Evolutionary conservation across 2,797 vertebrate genomes (phyloP), one percentile per base, ranked within the genome.

Genomic region (Galaxias olidus): DNA sequence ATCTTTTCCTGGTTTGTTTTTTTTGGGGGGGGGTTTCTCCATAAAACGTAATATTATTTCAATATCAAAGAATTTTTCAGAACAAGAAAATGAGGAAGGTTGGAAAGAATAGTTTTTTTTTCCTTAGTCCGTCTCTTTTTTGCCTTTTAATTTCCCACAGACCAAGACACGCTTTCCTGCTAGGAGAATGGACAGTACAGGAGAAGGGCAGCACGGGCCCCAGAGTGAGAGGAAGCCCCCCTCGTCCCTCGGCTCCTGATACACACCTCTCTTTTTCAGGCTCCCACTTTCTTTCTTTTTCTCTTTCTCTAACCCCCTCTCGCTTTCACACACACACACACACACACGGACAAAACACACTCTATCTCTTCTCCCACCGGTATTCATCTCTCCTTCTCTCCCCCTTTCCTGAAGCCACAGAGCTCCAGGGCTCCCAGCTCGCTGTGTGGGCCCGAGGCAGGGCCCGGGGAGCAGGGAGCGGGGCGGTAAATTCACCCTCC

Each of bases 41-140:
- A n/a, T n/a, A n/a, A n/a, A n/a, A n/a, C n/a, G n/a, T n/a, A n/a
- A n/a, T n/a, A n/a, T n/a, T n/a, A n/a, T n/a, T n/a, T n/a, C n/a
- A n/a, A n/a, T n/a, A n/a, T n/a, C n/a, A n/a, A n/a, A 71, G 85
- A 85, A 92, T 77, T 93, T 88, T 90, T 91, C 88, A 80, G 78
- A 83, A 79, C 86, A 76, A 68, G 81, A 83, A 81, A 88, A 76
- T 65, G 78, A 89, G 74, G 84, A 89, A 89, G 87, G 89, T 89
- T 77, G 87, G 87, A 86, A 68, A 65, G 87, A 90, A 89, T 79
- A 68, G 73, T 83, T 84, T 77, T 86, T 78, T n/a, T 47, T 42
- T 59, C 47, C 54, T 72, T 0, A 1, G 56, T 74, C 14, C 41
- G 30, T 72, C 61, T 53, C 19, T 63, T 47, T 57, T 15, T 8